Conservation (phyloP, 2,888 invertebrate species). For the Acleris laterana region DNA sequence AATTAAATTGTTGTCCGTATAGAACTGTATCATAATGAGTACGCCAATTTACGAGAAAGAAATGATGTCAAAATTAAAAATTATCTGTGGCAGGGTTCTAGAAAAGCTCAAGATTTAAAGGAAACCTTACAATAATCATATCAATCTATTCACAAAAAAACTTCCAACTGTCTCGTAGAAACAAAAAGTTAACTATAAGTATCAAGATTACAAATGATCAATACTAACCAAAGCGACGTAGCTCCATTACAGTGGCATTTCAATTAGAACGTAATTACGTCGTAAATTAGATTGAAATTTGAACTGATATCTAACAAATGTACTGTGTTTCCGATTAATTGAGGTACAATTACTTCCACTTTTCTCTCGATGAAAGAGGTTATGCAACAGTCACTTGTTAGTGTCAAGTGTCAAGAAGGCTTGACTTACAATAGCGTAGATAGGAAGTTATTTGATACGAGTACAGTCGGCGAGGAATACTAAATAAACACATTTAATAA, state of each 20-base stretch:
- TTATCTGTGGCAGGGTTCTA: too few relatives aligned
- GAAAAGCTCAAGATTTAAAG: too few relatives aligned
- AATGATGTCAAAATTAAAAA: too few relatives aligned
- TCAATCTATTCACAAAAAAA: too few relatives aligned
- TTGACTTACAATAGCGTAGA: conserved; percentile 11
- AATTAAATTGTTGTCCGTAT: too few relatives aligned
- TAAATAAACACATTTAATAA: background rate
- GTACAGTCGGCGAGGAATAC: background rate
- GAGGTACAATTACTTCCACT: conserved; percentile 25
- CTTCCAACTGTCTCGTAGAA: too few relatives aligned
- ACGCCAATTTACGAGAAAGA: too few relatives aligned
- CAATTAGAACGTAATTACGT: background rate
- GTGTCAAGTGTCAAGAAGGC: conserved; percentile 32
- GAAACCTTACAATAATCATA: too few relatives aligned
- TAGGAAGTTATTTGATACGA: conserved; percentile 32
- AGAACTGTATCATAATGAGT: too few relatives aligned
- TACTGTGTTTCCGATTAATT: background rate
- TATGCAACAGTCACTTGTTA: conserved; percentile 27
- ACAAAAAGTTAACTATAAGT: too few relatives aligned
- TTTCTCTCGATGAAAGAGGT: conserved; percentile 24
- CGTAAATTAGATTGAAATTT: background rate
- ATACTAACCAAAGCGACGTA: background rate
- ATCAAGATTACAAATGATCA: background rate
- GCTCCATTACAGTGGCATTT: background rate
- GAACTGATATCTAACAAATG: background rate